A percentile compares a stretch with the other conserved stretches of the same genome.
Conservation (phyloP, 2,797 vertebrate species). For the Cygnus olor region DNA sequence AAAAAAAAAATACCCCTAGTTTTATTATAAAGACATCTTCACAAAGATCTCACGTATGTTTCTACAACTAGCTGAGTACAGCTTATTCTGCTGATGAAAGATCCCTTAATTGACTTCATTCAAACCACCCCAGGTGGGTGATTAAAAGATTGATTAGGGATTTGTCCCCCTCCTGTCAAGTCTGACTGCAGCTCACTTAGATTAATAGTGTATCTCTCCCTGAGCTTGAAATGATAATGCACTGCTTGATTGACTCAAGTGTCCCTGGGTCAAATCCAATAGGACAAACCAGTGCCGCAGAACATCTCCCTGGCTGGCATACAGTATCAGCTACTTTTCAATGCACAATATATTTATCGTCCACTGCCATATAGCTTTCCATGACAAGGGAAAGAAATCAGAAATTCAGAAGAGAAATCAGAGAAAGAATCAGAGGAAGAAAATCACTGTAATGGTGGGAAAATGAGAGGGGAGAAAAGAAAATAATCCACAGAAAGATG, state of each 20-base stretch:
- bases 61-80: constrained; percentile 6
- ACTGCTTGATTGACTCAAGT: constrained; percentile 27
- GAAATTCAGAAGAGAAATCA: not conserved
- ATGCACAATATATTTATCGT: not conserved
- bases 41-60: not conserved
- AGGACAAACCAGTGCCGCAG: not conserved
- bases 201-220: constrained; percentile 25
- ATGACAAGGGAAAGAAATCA: not conserved
- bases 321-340: not conserved
- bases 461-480: constrained; percentile 8
- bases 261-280: constrained; percentile 38
- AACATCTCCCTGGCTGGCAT: not conserved
- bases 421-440: constrained; percentile 2
- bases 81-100: constrained; percentile 46
- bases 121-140: constrained; percentile 63
- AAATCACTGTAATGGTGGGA: not conserved
- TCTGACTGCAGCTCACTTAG: constrained; percentile 35
- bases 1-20: not conserved
- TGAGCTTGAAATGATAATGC: constrained; percentile 43
- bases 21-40: not conserved
- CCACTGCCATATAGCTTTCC: not conserved
- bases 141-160: constrained; percentile 69
- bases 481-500: not conserved
- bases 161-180: constrained; percentile 46
- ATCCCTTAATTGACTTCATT: constrained; percentile 63